phyloP scores from a whole-genome alignment of 2,113 vertebrate species.

The Oreotrochilus melanogaster region DNA sequence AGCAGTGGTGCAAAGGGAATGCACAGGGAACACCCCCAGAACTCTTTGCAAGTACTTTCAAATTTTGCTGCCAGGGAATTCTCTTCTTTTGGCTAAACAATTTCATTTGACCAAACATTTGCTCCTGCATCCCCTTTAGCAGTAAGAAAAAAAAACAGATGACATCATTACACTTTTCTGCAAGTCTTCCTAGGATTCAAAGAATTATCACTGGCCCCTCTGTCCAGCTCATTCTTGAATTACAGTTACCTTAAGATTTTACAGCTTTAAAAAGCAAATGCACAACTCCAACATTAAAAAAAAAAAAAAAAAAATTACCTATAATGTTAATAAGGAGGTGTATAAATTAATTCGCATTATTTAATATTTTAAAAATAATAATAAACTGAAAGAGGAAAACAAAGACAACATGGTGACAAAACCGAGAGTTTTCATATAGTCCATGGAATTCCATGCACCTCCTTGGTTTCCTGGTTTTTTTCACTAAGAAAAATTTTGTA shows the following conservation, averaged over 20 bases:
- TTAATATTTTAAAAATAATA: neutral
- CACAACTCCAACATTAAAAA: neutral
- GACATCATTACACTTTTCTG: neutral
- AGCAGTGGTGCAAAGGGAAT: neutral
- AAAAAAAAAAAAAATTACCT: accelerated
- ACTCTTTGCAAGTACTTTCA: neutral
- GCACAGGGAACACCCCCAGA: neutral
- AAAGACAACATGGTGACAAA: neutral
- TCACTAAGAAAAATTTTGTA: neutral
- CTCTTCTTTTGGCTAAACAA: neutral
- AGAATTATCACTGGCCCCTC: neutral
- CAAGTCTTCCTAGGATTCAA: neutral
- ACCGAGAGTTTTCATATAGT: neutral
- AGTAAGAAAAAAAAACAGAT: neutral
- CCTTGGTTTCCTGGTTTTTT: neutral
- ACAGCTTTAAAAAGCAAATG: neutral
- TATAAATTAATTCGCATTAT: neutral
- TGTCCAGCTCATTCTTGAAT: neutral
- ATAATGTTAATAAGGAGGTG: neutral
- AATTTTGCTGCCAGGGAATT: neutral
- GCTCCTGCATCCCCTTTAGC: accelerated
- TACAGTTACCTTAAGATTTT: neutral
- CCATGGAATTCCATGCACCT: accelerated
- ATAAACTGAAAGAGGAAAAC: neutral
- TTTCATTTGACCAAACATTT: neutral